Base-by-base conservation (phyloP, 1,140 invertebrate species). In the Orchesella cincta region DNA sequence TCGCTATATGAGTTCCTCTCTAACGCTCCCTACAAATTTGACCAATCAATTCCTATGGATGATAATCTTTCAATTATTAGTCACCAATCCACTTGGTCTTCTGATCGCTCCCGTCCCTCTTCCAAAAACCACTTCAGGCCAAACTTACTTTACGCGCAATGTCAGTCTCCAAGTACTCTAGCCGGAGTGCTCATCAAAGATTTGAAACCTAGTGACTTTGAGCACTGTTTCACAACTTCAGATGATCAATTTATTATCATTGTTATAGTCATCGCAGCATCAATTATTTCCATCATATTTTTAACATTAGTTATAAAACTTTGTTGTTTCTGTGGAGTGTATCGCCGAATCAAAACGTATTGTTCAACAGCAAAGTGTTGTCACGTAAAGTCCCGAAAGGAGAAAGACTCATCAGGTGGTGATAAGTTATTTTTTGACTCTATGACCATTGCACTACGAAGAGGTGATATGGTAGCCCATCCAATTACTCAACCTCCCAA, bases 191-290 rank as follows among this genome's bases (percentile, higher is more conserved):
- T 76, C 20, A 67, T 79, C 23, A 79, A 73, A 67, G 78, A 78
- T 28, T 54, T 80, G 31, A 72, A 76, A 62, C 51, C 33, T 5
- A 78, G 75, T 12, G 80, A 81, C 52, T 81, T 81, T 74, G 57
- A 76, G 29, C 75, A 79, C 34, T 81, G 80, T 52, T 78, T 80
- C 26, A 36, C 67, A 31, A 26, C 8, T 8, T 14, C 28, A 33
- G 70, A 75, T 26, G 80, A 81, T 31, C 73, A 78, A 54, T 78
- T 81, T 46, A 67, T 79, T 62, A 62, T 81, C 33, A 74, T 81
- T 39, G 80, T 81, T 33, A 79, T 81, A 73, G 34, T 36, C 29
- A 76, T 81, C 16, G 80, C 75, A 28, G 77, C 80, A 18, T 18
- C 31, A 2, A 77, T 81, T 35, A 28, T 79, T 3, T 64, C 52